Percentiles rank a stretch among this genome's conserved stretches.
Evolutionary conservation across 2,888 invertebrate species (phyloP).

Genomic region (Eristalis tenax): DNA sequence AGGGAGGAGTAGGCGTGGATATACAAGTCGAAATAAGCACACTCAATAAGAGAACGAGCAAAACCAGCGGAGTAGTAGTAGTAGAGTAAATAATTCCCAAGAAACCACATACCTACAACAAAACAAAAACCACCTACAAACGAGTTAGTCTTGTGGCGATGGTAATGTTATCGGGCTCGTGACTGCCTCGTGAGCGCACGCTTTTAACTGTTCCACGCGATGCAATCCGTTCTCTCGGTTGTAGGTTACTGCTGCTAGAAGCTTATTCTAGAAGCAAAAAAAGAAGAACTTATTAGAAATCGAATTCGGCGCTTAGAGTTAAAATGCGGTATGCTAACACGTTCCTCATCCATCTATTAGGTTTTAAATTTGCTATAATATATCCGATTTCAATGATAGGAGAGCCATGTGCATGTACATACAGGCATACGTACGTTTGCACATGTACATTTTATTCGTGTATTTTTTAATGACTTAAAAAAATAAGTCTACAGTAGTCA

Average conservation of each 20-base stretch:
- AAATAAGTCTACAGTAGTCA: neutral
- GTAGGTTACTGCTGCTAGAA: neutral
- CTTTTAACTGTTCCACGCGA: neutral
- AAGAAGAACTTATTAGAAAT: too few relatives aligned
- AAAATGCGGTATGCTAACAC: too few relatives aligned
- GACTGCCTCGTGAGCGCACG: conserved; percentile 21
- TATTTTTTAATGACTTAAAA: neutral
- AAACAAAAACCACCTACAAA: conserved; percentile 17
- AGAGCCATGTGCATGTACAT: too few relatives aligned
- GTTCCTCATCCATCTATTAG: too few relatives aligned
- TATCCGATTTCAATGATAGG: too few relatives aligned
- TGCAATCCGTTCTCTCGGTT: neutral
- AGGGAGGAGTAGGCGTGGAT: neutral
- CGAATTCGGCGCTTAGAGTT: too few relatives aligned
- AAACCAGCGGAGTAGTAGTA: neutral
- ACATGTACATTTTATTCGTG: too few relatives aligned
- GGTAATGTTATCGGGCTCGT: neutral
- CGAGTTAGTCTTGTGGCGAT: conserved; percentile 25
- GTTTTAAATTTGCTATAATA: too few relatives aligned
- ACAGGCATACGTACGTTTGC: too few relatives aligned
- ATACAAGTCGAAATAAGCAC: neutral
- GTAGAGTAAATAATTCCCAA: neutral
- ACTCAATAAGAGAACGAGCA: neutral
- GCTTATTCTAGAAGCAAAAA: neutral
- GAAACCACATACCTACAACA: conserved; percentile 1